Conservation (phyloP, 2,797 vertebrate genomes). For the Poecilia velifera region DNA sequence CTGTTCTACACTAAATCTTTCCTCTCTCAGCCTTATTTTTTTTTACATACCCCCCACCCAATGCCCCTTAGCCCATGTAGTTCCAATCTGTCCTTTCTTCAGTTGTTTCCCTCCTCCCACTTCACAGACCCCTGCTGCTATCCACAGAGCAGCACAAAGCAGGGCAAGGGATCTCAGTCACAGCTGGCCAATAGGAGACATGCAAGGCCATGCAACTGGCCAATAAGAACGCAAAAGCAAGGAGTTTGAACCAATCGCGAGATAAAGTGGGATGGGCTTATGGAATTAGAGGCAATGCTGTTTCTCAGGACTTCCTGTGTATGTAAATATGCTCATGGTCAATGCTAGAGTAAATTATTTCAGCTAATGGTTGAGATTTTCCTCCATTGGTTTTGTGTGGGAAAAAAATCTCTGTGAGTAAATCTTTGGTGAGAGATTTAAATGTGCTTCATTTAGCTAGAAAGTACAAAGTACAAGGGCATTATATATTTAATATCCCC, state of each 20-base stretch:
- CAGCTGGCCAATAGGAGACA: slow-evolving; percentile 60
- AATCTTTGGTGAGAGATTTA: background rate
- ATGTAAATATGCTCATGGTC: slow-evolving; percentile 24
- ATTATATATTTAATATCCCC: background rate
- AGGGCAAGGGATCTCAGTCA: slow-evolving; percentile 29
- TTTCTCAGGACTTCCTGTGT: slow-evolving; percentile 59
- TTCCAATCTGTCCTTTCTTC: slow-evolving; percentile 68
- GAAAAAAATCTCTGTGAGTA: background rate
- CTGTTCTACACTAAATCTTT: slow-evolving; percentile 49
- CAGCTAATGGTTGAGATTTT: background rate
- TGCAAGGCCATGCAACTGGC: slow-evolving; percentile 36
- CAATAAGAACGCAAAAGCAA: slow-evolving; percentile 58
- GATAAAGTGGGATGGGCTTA: slow-evolving; percentile 58
- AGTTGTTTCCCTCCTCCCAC: slow-evolving; percentile 61
- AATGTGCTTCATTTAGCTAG: background rate
- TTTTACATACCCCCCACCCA: slow-evolving; percentile 47
- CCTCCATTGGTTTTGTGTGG: background rate
- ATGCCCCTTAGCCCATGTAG: slow-evolving; percentile 31
- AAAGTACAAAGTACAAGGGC: background rate
- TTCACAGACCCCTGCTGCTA: slow-evolving; percentile 67
- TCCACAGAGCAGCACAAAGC: slow-evolving; percentile 69
- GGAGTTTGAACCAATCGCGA: slow-evolving; percentile 61
- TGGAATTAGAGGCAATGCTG: slow-evolving; percentile 53
- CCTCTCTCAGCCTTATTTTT: slow-evolving; percentile 47
- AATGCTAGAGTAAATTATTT: background rate